Evolutionary conservation across 2,113 vertebrate genomes (phyloP), one percentile per base, ranked within the genome.

Genomic region (Acanthochromis polyacanthus): DNA sequence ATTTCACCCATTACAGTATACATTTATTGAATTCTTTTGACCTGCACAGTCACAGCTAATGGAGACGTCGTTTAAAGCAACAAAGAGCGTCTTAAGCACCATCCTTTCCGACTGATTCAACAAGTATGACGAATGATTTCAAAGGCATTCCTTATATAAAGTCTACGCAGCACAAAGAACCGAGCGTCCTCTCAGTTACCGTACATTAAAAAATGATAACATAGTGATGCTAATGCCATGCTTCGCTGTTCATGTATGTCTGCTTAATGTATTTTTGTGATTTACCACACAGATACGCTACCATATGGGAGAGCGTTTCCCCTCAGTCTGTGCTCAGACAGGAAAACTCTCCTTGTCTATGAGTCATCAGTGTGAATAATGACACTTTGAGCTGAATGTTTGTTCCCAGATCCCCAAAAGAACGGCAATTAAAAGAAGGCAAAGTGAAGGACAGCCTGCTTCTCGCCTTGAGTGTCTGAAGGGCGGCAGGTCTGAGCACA

Each of bases 291-390:
- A 32, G 46, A 78, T 63, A 46, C 38, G 32, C 45, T 10, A n/a
- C 59, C 22, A 46, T 48, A 25, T n/a, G 43, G 43, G 17, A 17
- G 30, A 32, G 10, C 57, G 57, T 65, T 48, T 43, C 10, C 19
- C 36, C 30, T 55, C 25, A 30, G 30, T 65, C 56, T 16, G 19
- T 45, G 10, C 53, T 86, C 57, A 61, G 40, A 58, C 30, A 19
- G 57, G 15, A 62, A 64, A 80, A 62, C 60, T 58, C 28, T 69
- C 50, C 50, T 53, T 25, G 63, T 66, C 69, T 85, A 22, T 73
- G 78, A 89, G 66, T 86, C 75, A 79, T 74, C 60, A 25, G 10
- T 55, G 63, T 71, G 57, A 86, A 76, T 75, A 72, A 83, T 88
- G 87, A 78, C 74, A 80, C 74, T 71, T 75, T 71, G 38, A 67